Percentiles rank a stretch among this genome's conserved stretches.
These are phyloP conservation scores for Tachycineta bicolor DNA, from an alignment of 2,113 vertebrate species.

Conservation along the genomic window DNA sequence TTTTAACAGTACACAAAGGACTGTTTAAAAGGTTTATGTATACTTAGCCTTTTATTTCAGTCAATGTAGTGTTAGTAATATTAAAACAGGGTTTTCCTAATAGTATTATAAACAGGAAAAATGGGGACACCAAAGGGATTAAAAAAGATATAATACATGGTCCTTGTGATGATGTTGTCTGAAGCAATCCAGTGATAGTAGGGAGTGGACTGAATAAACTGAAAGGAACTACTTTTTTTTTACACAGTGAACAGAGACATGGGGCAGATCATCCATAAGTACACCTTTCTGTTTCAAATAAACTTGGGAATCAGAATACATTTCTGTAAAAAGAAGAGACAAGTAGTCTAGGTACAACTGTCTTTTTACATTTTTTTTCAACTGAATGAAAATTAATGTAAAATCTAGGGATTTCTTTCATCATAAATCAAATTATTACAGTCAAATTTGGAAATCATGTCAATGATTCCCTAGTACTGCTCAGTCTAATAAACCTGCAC, in stretches of 20 bases:
- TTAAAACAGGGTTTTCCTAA: neutral
- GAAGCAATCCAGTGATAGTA: neutral
- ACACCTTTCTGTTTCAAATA: neutral
- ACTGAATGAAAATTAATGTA: neutral
- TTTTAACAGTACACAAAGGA: neutral
- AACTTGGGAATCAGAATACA: neutral
- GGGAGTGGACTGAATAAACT: neutral
- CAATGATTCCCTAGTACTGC: neutral
- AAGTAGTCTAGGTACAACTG: neutral
- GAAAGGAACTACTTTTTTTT: neutral
- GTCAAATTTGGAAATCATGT: neutral
- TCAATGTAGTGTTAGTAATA: neutral
- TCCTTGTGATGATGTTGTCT: neutral
- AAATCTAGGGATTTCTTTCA: neutral
- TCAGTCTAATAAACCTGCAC: neutral
- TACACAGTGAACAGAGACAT: neutral
- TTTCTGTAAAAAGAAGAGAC: neutral
- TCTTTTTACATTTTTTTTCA: neutral
- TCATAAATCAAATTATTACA: neutral
- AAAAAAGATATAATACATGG: neutral
- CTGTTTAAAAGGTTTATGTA: neutral
- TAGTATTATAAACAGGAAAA: neutral
- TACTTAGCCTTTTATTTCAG: neutral
- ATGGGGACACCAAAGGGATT: neutral
- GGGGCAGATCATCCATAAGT: neutral